Evolutionary conservation across 2,888 invertebrate species (phyloP).

Genomic region (Congeria kusceri): DNA sequence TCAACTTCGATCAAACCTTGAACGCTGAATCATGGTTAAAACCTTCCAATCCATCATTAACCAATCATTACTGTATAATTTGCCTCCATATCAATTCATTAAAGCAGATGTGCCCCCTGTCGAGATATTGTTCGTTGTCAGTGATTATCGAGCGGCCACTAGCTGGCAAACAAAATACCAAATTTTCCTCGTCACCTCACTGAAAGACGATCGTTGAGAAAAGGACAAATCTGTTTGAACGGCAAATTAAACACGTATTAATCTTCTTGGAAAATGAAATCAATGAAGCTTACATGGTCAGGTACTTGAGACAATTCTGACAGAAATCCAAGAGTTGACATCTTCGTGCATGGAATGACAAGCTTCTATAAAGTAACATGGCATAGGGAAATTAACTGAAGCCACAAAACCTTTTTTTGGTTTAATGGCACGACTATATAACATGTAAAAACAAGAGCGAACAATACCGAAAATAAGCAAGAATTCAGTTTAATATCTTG

Average conservation of each 20-base stretch:
- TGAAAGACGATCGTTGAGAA: slow-evolving; percentile 44
- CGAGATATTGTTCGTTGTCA: slow-evolving; percentile 35
- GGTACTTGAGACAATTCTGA: slow-evolving; percentile 9
- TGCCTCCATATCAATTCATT: slow-evolving; percentile 50
- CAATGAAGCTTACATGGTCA: slow-evolving; percentile 20
- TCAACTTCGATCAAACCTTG: slow-evolving; percentile 7
- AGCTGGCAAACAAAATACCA: slow-evolving; percentile 55
- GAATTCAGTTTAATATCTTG: no score
- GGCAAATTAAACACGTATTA: slow-evolving; percentile 54
- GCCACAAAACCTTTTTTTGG: no score
- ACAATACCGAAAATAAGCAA: no score
- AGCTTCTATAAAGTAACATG: no score
- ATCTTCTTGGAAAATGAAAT: slow-evolving; percentile 41
- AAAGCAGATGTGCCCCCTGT: slow-evolving; percentile 46
- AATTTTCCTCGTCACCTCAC: slow-evolving; percentile 53
- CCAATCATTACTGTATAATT: slow-evolving; percentile 64
- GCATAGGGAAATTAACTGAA: no score
- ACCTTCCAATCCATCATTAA: slow-evolving; percentile 54
- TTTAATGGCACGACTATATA: no score
- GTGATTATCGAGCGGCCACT: slow-evolving; percentile 44
- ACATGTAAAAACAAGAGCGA: no score
- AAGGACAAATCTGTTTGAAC: slow-evolving; percentile 55
- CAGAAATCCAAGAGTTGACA: slow-evolving; percentile 2
- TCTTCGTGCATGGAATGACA: no score
- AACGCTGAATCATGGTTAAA: slow-evolving; percentile 46